These are phyloP conservation scores for Sminthurinus aureus DNA, from an alignment of 2,888 invertebrate genomes.

Conservation along the genomic window DNA sequence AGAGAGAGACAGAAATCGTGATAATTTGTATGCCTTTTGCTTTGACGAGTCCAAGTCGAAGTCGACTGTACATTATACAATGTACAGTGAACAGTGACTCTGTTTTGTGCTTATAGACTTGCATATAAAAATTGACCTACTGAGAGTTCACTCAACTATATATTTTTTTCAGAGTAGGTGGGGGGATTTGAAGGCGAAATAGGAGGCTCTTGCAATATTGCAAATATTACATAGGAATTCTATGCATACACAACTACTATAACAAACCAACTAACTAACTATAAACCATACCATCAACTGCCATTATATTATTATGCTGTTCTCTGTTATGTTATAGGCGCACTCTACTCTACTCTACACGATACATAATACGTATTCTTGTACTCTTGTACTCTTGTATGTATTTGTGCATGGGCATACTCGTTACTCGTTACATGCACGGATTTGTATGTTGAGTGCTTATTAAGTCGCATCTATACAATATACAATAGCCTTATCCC, in stretches of 20 bases:
- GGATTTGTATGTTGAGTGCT: constrained; percentile 5
- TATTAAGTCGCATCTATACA: constrained; percentile 36
- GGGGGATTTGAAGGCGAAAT: constrained; percentile 48
- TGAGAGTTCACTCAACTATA: constrained; percentile 59
- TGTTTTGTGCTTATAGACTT: no score
- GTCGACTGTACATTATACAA: not conserved
- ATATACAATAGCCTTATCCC: constrained; percentile 35
- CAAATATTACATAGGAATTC: constrained; percentile 22
- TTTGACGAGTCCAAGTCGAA: not conserved
- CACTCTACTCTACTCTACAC: not conserved
- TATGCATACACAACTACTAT: not conserved
- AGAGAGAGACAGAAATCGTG: not conserved
- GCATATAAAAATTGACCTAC: constrained; percentile 50
- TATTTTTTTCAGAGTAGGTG: constrained; percentile 44
- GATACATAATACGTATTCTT: not conserved
- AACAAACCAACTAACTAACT: not conserved
- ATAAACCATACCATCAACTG: not conserved
- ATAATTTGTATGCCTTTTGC: not conserved
- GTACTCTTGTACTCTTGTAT: constrained; percentile 6
- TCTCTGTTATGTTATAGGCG: not conserved
- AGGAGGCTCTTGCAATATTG: constrained; percentile 35
- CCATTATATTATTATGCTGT: not conserved
- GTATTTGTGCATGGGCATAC: no score
- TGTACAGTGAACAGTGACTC: not conserved
- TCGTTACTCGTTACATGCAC: not conserved